Evolutionary conservation across 2,888 invertebrate genomes (phyloP).

Genomic region (Calliphora vomitoria): DNA sequence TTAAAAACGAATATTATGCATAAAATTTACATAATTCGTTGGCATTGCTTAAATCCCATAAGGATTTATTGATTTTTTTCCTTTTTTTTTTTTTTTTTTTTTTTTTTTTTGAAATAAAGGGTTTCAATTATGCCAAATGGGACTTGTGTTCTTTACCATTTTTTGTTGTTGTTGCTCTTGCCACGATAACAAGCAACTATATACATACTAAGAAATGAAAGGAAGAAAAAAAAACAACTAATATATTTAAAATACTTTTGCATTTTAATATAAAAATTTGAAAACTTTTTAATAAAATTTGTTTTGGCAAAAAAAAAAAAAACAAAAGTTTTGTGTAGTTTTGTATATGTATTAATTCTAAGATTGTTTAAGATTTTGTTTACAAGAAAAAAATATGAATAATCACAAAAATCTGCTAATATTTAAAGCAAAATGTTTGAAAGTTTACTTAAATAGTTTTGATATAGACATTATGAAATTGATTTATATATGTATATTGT

Average conservation of each 20-base stretch:
- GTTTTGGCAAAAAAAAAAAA: not conserved
- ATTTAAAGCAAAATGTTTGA: no score
- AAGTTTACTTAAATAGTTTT: no score
- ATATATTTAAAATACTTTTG: not conserved
- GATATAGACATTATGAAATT: no score
- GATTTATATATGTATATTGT: no score
- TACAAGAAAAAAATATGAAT: no score
- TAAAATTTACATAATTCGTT: conserved; percentile 71
- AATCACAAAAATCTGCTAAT: no score
- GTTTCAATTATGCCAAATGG: conserved; percentile 61
- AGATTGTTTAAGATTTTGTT: no score
- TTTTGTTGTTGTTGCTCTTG: not conserved
- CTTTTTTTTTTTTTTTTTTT: not conserved
- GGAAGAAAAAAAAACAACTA: not conserved
- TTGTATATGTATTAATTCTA: no score
- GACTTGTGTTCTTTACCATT: conserved; percentile 4
- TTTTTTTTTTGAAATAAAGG: conserved; percentile 35
- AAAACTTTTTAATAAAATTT: conserved; percentile 1
- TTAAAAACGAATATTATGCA: conserved; percentile 56
- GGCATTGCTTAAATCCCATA: conserved; percentile 50
- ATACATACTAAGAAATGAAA: not conserved
- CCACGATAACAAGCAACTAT: not conserved
- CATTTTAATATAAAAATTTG: not conserved
- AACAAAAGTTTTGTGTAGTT: no score
- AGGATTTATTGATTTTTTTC: conserved; percentile 69